A percentile compares a stretch with the other conserved stretches of the same genome.
These are phyloP conservation scores for Camelus bactrianus DNA, from an alignment of 2,113 vertebrate genomes.

Conservation along the genomic window DNA sequence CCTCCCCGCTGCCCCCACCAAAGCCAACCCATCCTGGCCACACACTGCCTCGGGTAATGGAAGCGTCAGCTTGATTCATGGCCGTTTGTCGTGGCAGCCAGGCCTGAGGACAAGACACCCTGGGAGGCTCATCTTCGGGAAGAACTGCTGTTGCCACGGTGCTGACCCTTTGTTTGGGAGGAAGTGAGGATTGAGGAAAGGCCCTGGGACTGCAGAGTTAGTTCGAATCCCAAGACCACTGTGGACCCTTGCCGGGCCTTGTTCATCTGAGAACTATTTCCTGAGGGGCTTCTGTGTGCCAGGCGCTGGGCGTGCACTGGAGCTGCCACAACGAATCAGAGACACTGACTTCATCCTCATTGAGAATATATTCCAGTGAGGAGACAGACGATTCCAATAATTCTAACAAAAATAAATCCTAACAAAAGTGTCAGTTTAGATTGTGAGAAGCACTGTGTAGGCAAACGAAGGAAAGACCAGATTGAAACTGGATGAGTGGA, in stretches of 20 bases:
- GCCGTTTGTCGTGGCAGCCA: slow-evolving; percentile 58
- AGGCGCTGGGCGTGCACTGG: rapidly evolving
- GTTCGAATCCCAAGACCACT: background rate
- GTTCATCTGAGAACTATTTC: rapidly evolving
- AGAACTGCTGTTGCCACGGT: background rate
- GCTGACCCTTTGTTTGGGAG: background rate
- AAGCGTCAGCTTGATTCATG: slow-evolving; percentile 87
- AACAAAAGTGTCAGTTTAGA: background rate
- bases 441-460: rapidly evolving
- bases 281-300: rapidly evolving
- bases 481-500: background rate
- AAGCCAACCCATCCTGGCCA: background rate
- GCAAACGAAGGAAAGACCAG: background rate
- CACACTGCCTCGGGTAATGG: slow-evolving; percentile 81
- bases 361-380: no score
- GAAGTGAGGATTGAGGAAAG: background rate
- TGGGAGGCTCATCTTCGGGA: background rate
- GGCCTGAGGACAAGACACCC: slow-evolving; percentile 33
- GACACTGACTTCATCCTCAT: rapidly evolving
- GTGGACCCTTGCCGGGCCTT: background rate
- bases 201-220: no score
- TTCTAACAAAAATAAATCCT: background rate
- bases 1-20: rapidly evolving
- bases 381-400: background rate
- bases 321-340: rapidly evolving